Base-by-base conservation (phyloP, 2,888 invertebrate species). In the Notodromas monacha region DNA sequence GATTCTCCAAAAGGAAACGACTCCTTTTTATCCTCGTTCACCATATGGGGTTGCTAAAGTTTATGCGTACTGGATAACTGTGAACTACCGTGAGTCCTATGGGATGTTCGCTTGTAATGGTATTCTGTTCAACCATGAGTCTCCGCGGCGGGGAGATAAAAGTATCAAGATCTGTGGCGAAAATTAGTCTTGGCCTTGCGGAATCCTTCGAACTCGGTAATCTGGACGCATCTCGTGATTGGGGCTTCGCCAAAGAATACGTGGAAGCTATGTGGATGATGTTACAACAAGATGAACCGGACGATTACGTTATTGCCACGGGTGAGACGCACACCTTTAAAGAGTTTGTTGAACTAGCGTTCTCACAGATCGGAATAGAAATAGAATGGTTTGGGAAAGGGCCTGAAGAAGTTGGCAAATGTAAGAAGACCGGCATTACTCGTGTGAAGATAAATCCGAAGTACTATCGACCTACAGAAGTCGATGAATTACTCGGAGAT, bases 181-280 rank as follows among this genome's bases (percentile, higher is more conserved):
- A 96, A 57, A 92, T 99, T 40, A 61, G 63, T 33, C 57, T 86
- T 5, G 79, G 81, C 0, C 63, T 77, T 35, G 63, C 79, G 48
- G 67, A 77, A 35, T 58, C 54, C 35, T 51, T 92, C 31, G 81
- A 86, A 46, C 55, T 99, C 34, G 96, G 96, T 12, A 86, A 84
- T 48, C 53, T 96, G 42, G 84, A 89, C 49, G 72, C 92, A 11
- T 68, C 72, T 46, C 59, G 96, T 42, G 96, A 99, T 51, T 99
- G 96, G 96, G 96, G 96, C 4, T 81, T 81, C 50, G 81, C 81
- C 2, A 72, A 65, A 50, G 89, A 89, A 52, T 89, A 84, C 48
- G 74, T 89, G 5, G 45, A 77, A 69, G 96, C 89, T 1, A 99
- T 99, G 96, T 99, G 92, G 89, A 53, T 84, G 47, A 99, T 99